Base-by-base conservation (phyloP, 2,113 vertebrate species). In the Etheostoma spectabile region DNA sequence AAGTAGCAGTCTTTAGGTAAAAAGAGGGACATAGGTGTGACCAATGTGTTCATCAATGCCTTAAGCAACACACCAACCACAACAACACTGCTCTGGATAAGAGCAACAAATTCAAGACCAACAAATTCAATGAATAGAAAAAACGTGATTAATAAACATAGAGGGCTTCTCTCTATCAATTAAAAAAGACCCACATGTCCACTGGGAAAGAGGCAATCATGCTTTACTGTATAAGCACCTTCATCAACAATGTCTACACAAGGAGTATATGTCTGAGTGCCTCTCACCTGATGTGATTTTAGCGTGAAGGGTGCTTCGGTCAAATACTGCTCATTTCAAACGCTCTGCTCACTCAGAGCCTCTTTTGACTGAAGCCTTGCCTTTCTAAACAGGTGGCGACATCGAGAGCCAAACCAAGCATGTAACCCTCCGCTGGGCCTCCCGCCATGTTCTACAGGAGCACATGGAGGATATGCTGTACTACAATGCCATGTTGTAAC, bases 281-380 rank as follows among this genome's bases (percentile, higher is more conserved):
- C 90, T 90, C 90, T 93, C 80, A 90, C 90, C 86, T 90, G 59
- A 73, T 89, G 86, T 83, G 83, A 86, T 92, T 92, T 86, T 88
- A 91, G 82, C 65, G 68, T 93, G 89, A 90, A 94, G 93, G 86
- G 89, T 89, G 80, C 94, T 94, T 92, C 84, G 92, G 84, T 90
- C 83, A 89, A 92, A 90, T 70, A 72, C 82, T 83, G 86, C 78
- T 88, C 83, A 70, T 89, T 85, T 69, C 71, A 73, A 73, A 77
- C 24, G 52, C 74, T 86, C 82, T 8, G 72, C 83, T 85, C 76
- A 74, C 73, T 91, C 71, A 8, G 52, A 81, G 87, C 77, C 79
- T 91, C 91, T 87, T 90, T 83, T 91, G 90, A 90, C 86, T 87
- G 75, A 88, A 85, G 57, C 70, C 83, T 85, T 77, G 82, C 73